Percentiles rank a stretch among this genome's conserved stretches.
phyloP scores from a whole-genome alignment of 2,113 vertebrate species.

The Felis chaus region DNA sequence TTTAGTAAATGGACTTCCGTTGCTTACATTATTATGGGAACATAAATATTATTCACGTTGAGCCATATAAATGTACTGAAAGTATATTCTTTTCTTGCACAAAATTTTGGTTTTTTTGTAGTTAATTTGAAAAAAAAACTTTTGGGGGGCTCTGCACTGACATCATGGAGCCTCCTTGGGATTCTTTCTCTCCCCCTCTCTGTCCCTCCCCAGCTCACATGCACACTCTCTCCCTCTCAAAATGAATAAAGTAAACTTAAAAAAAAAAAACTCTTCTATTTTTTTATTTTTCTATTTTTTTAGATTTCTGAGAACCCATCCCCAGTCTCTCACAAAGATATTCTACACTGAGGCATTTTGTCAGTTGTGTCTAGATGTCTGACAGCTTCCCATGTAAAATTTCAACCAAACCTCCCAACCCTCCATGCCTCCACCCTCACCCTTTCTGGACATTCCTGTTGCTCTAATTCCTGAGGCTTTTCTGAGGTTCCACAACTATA shows the following conservation, averaged over 20 bases:
- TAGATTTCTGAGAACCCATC: background rate
- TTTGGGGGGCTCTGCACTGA: too few species aligned
- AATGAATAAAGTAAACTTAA: too few species aligned
- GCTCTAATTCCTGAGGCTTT: background rate
- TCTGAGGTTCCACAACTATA: background rate
- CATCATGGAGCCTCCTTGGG: too few species aligned
- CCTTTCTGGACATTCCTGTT: background rate
- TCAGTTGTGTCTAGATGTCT: background rate
- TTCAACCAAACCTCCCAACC: background rate
- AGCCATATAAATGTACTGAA: background rate
- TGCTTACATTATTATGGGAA: background rate
- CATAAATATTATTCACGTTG: background rate
- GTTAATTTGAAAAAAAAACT: background rate
- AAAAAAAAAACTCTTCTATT: too few species aligned
- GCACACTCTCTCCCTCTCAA: too few species aligned
- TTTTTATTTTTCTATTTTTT: background rate
- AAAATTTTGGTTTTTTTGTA: background rate
- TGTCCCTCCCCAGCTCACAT: too few species aligned
- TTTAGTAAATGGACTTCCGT: background rate
- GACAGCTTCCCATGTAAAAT: background rate
- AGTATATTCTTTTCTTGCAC: background rate
- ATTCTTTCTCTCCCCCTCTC: too few species aligned
- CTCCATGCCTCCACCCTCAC: fast-evolving
- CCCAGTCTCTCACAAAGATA: background rate
- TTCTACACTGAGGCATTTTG: background rate